Evolutionary conservation across 2,888 invertebrate genomes (phyloP).

Genomic region (Danaus chrysippus): DNA sequence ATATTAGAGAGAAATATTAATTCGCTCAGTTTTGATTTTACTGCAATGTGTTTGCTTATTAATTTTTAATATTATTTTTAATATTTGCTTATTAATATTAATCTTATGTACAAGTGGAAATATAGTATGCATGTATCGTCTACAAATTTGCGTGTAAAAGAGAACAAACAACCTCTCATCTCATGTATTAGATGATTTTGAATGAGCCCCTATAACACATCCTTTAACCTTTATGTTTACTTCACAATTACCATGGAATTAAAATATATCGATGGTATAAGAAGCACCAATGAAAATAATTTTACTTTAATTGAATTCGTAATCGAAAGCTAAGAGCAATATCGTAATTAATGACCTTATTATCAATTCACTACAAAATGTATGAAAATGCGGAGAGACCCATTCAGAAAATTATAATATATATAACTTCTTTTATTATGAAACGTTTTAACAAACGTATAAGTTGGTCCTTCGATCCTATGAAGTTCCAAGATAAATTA

Average conservation of each 20-base stretch:
- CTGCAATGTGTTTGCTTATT: no score
- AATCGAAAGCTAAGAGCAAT: not conserved
- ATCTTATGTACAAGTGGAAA: no score
- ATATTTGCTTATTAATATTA: no score
- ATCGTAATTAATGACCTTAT: not conserved
- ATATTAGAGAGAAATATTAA: no score
- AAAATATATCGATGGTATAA: not conserved
- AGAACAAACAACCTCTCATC: conserved; percentile 13
- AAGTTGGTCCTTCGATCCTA: conserved; percentile 21
- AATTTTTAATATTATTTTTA: no score
- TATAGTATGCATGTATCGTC: no score
- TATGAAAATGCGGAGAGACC: not conserved
- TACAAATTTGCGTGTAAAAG: no score
- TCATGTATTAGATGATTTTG: conserved; percentile 21
- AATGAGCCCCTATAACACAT: conserved; percentile 29
- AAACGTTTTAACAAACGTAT: conserved; percentile 16
- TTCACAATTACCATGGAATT: conserved; percentile 18
- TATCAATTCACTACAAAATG: not conserved
- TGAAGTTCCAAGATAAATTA: conserved; percentile 33
- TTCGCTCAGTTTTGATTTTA: no score
- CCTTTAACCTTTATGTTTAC: conserved; percentile 23
- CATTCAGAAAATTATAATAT: not conserved
- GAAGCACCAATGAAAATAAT: no score
- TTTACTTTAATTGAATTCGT: no score
- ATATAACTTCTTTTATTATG: not conserved